Conservation (phyloP, 2,797 vertebrate genomes). For the Leptatherina wallacei region DNA sequence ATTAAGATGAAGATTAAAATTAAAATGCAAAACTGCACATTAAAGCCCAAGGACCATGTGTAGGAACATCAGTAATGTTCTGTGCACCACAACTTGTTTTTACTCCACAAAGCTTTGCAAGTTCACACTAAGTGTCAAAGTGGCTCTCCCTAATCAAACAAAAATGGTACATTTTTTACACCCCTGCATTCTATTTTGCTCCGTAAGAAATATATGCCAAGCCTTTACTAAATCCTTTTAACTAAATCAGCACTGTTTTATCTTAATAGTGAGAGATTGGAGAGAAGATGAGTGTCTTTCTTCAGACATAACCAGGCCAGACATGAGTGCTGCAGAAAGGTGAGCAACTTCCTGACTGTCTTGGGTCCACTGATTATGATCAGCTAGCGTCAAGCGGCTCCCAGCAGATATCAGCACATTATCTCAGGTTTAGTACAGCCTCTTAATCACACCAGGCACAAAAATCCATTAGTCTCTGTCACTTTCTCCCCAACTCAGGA, state of each 20-base stretch:
- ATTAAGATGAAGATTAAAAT: constrained; percentile 82
- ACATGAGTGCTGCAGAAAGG: constrained; percentile 63
- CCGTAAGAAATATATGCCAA: constrained; percentile 6
- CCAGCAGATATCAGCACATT: constrained; percentile 90
- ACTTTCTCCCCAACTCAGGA: constrained; percentile 81
- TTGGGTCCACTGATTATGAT: constrained; percentile 80
- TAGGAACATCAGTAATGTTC: constrained; percentile 57
- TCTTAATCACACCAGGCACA: constrained; percentile 84
- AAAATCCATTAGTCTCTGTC: constrained; percentile 91
- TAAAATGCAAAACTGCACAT: constrained; percentile 62
- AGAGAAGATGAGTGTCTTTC: constrained; percentile 27
- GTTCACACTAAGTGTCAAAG: constrained; percentile 12
- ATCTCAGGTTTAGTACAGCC: constrained; percentile 85
- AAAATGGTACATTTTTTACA: neutral
- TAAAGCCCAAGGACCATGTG: constrained; percentile 56
- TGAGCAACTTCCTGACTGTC: constrained; percentile 62
- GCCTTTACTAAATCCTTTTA: constrained; percentile 13
- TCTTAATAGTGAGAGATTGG: constrained; percentile 17
- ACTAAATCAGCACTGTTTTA: neutral
- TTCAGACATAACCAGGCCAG: constrained; percentile 41
- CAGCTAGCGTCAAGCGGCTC: constrained; percentile 82
- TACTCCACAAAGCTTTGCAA: constrained; percentile 33
- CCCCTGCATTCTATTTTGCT: constrained; percentile 5
- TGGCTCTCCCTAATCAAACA: neutral
- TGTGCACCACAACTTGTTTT: constrained; percentile 42